phyloP scores from a whole-genome alignment of 2,888 invertebrate genomes.

The Sesia bembeciformis region DNA sequence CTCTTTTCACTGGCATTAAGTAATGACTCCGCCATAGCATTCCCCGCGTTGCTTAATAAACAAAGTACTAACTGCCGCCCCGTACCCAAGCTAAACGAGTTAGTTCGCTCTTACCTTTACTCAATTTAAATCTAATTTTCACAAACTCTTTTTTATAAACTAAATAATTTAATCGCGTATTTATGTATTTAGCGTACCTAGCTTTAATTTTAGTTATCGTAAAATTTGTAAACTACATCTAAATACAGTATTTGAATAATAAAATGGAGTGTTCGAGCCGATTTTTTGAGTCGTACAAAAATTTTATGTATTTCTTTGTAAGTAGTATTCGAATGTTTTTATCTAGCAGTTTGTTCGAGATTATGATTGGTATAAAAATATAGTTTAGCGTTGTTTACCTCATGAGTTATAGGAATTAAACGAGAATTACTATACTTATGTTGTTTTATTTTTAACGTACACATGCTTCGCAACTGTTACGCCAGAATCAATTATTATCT shows the following conservation, averaged over 20 bases:
- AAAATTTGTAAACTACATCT: conserved; percentile 19
- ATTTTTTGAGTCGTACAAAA: conserved; percentile 25
- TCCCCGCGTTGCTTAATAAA: too few relatives aligned
- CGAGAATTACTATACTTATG: conserved; percentile 44
- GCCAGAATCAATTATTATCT: too few relatives aligned
- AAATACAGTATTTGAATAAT: conserved; percentile 40
- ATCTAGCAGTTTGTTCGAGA: conserved; percentile 33
- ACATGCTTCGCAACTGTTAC: neutral
- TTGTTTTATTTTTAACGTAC: conserved; percentile 20
- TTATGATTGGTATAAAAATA: conserved; percentile 51
- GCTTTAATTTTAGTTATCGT: conserved; percentile 57
- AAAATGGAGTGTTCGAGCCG: conserved; percentile 44
- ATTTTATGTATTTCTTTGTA: conserved; percentile 15
- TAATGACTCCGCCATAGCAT: too few relatives aligned
- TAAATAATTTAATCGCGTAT: conserved; percentile 46
- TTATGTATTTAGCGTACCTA: conserved; percentile 61
- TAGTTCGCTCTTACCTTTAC: too few relatives aligned
- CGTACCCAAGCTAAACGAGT: too few relatives aligned
- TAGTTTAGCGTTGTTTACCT: conserved; percentile 72
- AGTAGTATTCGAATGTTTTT: conserved; percentile 21
- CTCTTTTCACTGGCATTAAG: too few relatives aligned
- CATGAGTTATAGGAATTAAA: conserved; percentile 73
- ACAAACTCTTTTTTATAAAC: conserved; percentile 29
- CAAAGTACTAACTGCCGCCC: too few relatives aligned
- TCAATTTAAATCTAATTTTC: conserved; percentile 13